Base-by-base conservation (phyloP, 2,113 vertebrate species). In the Otocyon megalotis region DNA sequence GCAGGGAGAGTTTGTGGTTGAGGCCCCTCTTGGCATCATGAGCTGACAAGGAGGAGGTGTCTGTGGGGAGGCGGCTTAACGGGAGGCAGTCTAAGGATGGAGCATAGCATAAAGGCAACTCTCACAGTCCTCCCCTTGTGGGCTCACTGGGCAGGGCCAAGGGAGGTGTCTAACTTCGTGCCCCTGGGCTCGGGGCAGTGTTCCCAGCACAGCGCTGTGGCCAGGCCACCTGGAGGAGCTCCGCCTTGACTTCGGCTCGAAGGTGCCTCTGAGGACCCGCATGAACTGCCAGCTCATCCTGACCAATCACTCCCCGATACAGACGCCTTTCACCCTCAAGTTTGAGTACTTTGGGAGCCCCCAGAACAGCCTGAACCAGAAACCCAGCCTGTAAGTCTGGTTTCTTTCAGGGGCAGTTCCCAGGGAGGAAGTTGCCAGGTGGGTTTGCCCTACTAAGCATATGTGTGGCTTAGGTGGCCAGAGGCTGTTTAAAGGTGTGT, bases 231-330 rank as follows among this genome's bases (percentile, higher is more conserved):
- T n/a, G 0, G 37, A 98, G 37, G 83, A 97, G 4, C 98, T 99
- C 91, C 79, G 95, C 8, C 97, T 99, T 86, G 99, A 99, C 97
- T 99, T 99, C 19, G 99, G 99, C 90, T 98, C 98, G 0, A 96
- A 97, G 3, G 98, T 99, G 22, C 85, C 98, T 0, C 95, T 99
- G 96, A 98, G 98, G 74, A 98, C 93, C 48, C 12, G 93, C 0
- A 97, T 99, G 26, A 99, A 96, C 1, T 98, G 97, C 69, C 99
- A 98, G 94, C 96, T 99, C 3, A 8, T 99, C 53, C 98, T 99
- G 65, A 99, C 98, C 95, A 99, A 99, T 74, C 97, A 94, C 60
- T 99, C 99, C 0, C 98, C 99, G 1, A 99, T 99, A 74, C 84
- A 98, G 7, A 99, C 99, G 24, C 92, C 98, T 2, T 99, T 99